A percentile compares a stretch with the other conserved stretches of the same genome.
Evolutionary conservation across 2,113 vertebrate species (phyloP).

Genomic region (Amphiprion percula): DNA sequence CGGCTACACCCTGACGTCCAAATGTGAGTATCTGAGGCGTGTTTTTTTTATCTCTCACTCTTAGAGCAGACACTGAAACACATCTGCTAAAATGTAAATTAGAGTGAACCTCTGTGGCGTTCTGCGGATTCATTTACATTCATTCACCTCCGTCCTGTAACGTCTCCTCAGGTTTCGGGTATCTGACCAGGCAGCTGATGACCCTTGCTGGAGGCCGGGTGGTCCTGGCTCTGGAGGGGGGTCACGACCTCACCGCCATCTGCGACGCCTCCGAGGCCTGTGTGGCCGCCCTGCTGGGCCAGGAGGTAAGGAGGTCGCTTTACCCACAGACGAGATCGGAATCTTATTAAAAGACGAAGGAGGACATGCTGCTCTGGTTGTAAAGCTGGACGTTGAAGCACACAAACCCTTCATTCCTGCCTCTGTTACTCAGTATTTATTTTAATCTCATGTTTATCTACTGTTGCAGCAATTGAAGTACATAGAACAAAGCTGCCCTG

Average conservation of each 20-base stretch:
- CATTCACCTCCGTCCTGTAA: neutral
- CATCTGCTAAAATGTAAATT: neutral
- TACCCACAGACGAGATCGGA: conserved; percentile 2
- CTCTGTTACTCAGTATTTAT: too few species aligned
- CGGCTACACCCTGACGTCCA: conserved; percentile 94
- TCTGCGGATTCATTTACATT: neutral
- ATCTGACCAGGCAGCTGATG: conserved; percentile 95
- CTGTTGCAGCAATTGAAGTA: too few species aligned
- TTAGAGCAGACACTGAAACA: neutral
- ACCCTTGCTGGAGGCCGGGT: conserved; percentile 90
- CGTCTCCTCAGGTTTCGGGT: conserved; percentile 89
- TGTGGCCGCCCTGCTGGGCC: conserved; percentile 92
- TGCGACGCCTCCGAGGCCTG: conserved; percentile 92
- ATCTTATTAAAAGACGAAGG: neutral
- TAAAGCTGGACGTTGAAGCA: too few species aligned
- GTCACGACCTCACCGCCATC: conserved; percentile 83
- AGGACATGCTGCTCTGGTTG: neutral
- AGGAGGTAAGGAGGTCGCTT: conserved; percentile 85
- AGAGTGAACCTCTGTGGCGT: neutral
- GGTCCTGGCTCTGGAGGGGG: conserved; percentile 90
- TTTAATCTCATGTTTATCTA: too few species aligned
- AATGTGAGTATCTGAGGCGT: conserved; percentile 82
- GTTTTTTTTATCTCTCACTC: conserved; percentile 6
- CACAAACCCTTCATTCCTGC: too few species aligned
- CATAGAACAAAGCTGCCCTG: too few species aligned